Evolutionary conservation across 2,113 vertebrate genomes (phyloP).

Genomic region (Neolamprologus kungweensis): DNA sequence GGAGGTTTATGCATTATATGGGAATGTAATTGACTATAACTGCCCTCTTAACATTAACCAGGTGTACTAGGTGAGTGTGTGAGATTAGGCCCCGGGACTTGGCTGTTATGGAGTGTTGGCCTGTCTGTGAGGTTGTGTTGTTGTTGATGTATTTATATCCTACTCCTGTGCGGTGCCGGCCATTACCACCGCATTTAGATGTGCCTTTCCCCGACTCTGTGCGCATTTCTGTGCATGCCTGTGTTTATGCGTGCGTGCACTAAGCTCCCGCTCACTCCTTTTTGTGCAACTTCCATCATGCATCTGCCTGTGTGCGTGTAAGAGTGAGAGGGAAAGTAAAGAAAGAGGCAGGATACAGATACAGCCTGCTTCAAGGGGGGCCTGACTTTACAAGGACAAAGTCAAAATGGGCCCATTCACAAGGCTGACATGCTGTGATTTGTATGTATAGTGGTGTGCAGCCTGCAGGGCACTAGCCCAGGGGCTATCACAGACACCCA

Average conservation of each 20-base stretch:
- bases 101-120: conserved; percentile 43
- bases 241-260: not conserved
- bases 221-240: not conserved
- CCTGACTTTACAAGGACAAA: conserved; percentile 63
- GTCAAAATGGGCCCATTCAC: conserved; percentile 67
- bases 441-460: conserved; percentile 60
- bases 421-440: conserved; percentile 59
- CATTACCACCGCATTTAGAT: conserved; percentile 55
- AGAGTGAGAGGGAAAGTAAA: conserved; percentile 38
- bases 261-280: not conserved
- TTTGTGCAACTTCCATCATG: conserved; percentile 5
- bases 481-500: conserved; percentile 58
- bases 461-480: conserved; percentile 62
- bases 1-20: conserved; percentile 74
- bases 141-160: conserved; percentile 65
- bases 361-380: conserved; percentile 46
- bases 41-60: conserved; percentile 76
- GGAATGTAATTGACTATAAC: conserved; percentile 77
- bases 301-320: conserved; percentile 5
- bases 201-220: not conserved
- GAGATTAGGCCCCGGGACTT: conserved; percentile 68
- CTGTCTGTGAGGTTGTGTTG: conserved; percentile 29
- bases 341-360: conserved; percentile 49
- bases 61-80: conserved; percentile 69
- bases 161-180: conserved; percentile 45